Evolutionary conservation across 2,888 invertebrate species (phyloP).

Genomic region (Perdita meconis): DNA sequence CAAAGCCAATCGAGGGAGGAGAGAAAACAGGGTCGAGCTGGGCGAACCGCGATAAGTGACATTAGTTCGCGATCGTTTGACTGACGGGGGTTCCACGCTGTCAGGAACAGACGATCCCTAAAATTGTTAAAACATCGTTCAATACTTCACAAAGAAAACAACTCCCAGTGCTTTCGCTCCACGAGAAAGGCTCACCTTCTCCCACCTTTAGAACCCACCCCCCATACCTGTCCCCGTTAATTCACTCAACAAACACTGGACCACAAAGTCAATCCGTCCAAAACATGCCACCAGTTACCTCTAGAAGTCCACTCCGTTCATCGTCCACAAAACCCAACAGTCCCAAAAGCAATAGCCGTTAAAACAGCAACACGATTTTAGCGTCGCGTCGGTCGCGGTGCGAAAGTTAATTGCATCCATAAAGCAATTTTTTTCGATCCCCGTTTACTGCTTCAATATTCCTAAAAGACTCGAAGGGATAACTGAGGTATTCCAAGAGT

Average conservation of each 20-base stretch:
- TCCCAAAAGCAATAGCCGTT: neutral
- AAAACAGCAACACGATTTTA: conserved; percentile 22
- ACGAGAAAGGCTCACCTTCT: too few species aligned
- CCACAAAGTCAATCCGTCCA: neutral
- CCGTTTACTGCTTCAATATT: conserved; percentile 4
- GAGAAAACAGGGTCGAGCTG: conserved; percentile 41
- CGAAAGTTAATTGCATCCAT: conserved; percentile 32
- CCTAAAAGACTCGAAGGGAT: neutral
- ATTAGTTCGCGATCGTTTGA: conserved; percentile 51
- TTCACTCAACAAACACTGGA: conserved; percentile 4
- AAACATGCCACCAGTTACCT: neutral
- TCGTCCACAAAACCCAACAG: neutral
- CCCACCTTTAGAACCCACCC: too few species aligned
- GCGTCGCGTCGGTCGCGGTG: conserved; percentile 17
- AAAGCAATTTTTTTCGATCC: neutral
- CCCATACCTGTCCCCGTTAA: neutral
- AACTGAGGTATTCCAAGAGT: conserved; percentile 38
- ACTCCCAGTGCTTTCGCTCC: too few species aligned
- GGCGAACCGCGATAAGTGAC: conserved; percentile 63
- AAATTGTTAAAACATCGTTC: conserved; percentile 14
- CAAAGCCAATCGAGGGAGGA: conserved; percentile 63
- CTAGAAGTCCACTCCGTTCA: neutral
- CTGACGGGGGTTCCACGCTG: conserved; percentile 36
- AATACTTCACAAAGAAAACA: too few species aligned
- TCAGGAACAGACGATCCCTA: conserved; percentile 21